Evolutionary conservation across 2,113 vertebrate genomes (phyloP).

Genomic region (Cynoglossus semilaevis): DNA sequence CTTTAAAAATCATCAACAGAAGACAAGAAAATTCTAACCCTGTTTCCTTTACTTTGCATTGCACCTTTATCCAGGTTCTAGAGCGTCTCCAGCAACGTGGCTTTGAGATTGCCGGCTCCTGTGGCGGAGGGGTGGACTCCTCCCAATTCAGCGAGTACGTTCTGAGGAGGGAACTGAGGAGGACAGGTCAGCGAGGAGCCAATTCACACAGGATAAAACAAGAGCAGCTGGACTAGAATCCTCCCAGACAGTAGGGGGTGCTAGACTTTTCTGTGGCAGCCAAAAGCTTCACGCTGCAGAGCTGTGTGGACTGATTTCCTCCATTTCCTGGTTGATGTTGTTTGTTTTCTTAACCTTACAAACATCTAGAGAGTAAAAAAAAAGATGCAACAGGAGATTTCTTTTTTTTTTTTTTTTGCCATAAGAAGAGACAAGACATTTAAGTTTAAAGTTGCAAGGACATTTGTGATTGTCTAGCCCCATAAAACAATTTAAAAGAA

Average conservation of each 20-base stretch:
- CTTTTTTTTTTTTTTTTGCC: constrained; percentile 52
- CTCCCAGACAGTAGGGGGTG: constrained; percentile 60
- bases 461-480: constrained; percentile 71
- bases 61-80: constrained; percentile 80
- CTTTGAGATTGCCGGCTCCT: constrained; percentile 93
- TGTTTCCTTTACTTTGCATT: constrained; percentile 3
- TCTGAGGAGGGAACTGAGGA: constrained; percentile 92
- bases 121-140: constrained; percentile 95
- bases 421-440: constrained; percentile 67
- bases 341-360: constrained; percentile 67
- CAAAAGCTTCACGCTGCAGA: constrained; percentile 53
- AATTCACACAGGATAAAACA: constrained; percentile 99
- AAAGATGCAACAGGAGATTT: constrained; percentile 56
- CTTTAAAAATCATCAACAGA: too few relatives aligned
- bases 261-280: constrained; percentile 71
- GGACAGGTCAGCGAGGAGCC: constrained; percentile 84
- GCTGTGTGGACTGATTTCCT: constrained; percentile 67
- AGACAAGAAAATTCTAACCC: constrained; percentile 11
- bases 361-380: constrained; percentile 60
- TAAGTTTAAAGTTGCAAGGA: constrained; percentile 67
- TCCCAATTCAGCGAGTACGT: constrained; percentile 99
- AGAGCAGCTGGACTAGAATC: constrained; percentile 95
- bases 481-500: constrained; percentile 50
- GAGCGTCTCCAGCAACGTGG: constrained; percentile 96
- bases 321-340: constrained; percentile 67